Conservation (phyloP, 2,888 invertebrate genomes). For the Aproaerema taeniolella region DNA sequence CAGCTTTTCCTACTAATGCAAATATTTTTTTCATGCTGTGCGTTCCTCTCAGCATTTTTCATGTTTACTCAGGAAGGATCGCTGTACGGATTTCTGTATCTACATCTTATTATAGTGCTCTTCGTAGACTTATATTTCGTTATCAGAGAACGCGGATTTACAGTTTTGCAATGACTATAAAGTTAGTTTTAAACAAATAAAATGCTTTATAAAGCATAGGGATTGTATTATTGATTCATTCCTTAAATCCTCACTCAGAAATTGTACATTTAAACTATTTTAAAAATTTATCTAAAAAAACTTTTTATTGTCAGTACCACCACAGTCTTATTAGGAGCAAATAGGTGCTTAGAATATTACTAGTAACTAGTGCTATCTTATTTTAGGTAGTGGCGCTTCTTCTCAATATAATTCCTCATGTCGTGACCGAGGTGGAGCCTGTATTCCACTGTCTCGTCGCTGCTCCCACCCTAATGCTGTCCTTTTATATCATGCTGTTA, state of each 20-base stretch:
- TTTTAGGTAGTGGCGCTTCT: conserved; percentile 71
- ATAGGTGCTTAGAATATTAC: too few relatives aligned
- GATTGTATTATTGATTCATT: conserved; percentile 46
- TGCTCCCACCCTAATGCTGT: conserved; percentile 61
- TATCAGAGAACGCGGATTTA: conserved; percentile 48
- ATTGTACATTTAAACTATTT: too few relatives aligned
- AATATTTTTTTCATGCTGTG: conserved; percentile 35
- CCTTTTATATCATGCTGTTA: conserved; percentile 52
- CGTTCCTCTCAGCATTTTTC: conserved; percentile 32
- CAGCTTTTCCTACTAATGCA: conserved; percentile 51
- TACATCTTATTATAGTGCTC: conserved; percentile 52
- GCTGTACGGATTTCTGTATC: conserved; percentile 53
- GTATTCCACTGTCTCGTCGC: conserved; percentile 56
- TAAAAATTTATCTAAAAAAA: too few relatives aligned
- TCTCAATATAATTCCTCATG: conserved; percentile 60
- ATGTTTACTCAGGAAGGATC: conserved; percentile 27
- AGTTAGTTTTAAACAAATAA: conserved; percentile 32
- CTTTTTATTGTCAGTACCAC: too few relatives aligned
- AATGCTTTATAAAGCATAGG: conserved; percentile 28
- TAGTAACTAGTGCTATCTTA: conserved; percentile 32
- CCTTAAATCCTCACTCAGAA: too few relatives aligned
- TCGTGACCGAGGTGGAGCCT: conserved; percentile 53
- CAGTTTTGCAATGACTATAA: too few relatives aligned
- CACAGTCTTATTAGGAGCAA: too few relatives aligned
- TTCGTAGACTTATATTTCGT: conserved; percentile 52